Evolutionary conservation across 2,113 vertebrate species (phyloP), one percentile per base, ranked within the genome.

Genomic region (Phodopus roborovskii): DNA sequence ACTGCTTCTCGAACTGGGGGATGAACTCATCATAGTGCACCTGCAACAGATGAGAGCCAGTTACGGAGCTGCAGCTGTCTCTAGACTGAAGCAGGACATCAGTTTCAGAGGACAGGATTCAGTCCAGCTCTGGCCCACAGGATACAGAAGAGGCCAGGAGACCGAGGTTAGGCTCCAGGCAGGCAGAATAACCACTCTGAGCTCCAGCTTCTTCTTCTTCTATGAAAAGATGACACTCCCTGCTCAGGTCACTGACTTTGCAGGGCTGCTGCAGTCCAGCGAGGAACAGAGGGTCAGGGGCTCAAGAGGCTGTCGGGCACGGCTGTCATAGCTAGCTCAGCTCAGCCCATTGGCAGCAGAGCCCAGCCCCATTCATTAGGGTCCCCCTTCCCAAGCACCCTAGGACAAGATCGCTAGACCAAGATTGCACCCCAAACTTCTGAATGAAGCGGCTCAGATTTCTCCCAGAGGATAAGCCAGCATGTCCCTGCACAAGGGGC

Each of bases 21-120:
- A 99, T 99, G 96, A 99, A 99, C 71, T 99, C 99, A 62, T 99
- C 97, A 36, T 98, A 99, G 96, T 99, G 99, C 36, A 99, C 98
- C 99, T 99, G 75, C 0, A 97, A 92, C 26, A 96, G 73, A 97
- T 28, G 45, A 7, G 16, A 1, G 33, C 26, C 10, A 0, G 0
- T 81, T 28, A 1, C 0, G 0, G 36, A n/a, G 24, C 56, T 2
- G 0, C 3, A 75, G 56, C 33, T 17, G 3, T 39, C 10, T 2
- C 53, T 2, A 30, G 62, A 20, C 22, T 6, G 9, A 62, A 42
- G 24, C 13, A 60, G 56, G 58, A 58, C 11, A 36, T 19, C 8
- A 30, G 56, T 0, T 17, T 3, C 3, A 10, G 12, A 39, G 58
- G 66, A 45, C 10, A 33, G 24, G 4, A 24, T 22, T 42, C 3